Base-by-base conservation (phyloP, 2,797 vertebrate genomes). In the Enteromius fasciolatus region DNA sequence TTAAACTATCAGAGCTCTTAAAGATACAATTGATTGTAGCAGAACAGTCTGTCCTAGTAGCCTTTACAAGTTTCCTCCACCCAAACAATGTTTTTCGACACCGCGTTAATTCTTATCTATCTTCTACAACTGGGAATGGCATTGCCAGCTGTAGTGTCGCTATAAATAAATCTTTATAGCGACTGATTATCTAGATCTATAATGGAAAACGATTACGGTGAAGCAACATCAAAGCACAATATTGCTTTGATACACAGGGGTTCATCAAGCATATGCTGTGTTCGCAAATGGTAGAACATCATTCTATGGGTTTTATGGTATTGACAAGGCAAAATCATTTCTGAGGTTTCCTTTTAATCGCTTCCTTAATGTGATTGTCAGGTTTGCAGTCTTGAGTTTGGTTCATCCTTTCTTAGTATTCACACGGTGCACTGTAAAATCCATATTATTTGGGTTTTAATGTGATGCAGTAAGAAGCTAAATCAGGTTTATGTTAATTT, bases 121-220 rank as follows among this genome's bases (percentile, higher is more conserved):
- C 17, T 11, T 12, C n/a, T 48, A 44, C 52, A 80, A 31, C 7
- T 31, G 46, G 67, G 28, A 72, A 46, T 41, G 59, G 5, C 31
- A 74, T 54, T 66, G 23, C 20, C 70, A 54, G 20, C n/a, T 52
- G 59, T 41, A 10, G n/a, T 28, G 15, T 41, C 59, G 20, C 31
- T 74, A 50, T 66, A 73, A 74, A 74, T 81, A 64, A 63, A 14
- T 18, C 33, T 76, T 82, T 67, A 68, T 68, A 76, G 63, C 80
- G 57, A 1, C 80, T 68, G 46, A n/a, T 20, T 17, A n/a, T 57
- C 12, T 44, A 14, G 25, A 77, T 46, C 12, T 78, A 14, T 52
- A 78, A 31, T 44, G 36, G 23, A 4, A 66, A 31, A 50, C 33
- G 28, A 64, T 80, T 63, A 63, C 17, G 54, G 9, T 15, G n/a